These are phyloP conservation scores for Bombylius discolor DNA, from an alignment of 2,888 invertebrate species.

Conservation along the genomic window DNA sequence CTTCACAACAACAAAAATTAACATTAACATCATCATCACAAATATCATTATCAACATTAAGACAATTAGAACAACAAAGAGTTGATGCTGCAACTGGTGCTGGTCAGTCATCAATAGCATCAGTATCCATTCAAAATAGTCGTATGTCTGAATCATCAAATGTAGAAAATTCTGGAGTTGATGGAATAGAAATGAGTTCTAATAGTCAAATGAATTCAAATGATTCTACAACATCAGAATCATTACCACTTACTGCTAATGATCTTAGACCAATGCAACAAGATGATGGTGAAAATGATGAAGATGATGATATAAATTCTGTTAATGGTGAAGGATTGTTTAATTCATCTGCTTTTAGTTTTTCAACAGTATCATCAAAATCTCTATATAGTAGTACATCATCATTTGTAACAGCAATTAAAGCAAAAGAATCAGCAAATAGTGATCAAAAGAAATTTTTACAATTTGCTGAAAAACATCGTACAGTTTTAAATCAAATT, in stretches of 20 bases:
- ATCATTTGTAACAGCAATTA: neutral
- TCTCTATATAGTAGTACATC: neutral
- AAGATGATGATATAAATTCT: neutral
- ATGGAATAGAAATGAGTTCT: neutral
- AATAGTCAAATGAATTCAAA: neutral
- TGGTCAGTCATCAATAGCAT: neutral
- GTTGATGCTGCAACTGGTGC: neutral
- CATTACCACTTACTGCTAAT: neutral
- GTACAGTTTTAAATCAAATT: constrained; percentile 80
- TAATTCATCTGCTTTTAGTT: neutral
- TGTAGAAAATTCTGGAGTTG: neutral
- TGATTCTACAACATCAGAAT: neutral
- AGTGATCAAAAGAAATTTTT: constrained; percentile 53
- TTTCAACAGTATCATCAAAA: constrained; percentile 3
- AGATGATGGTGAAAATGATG: neutral
- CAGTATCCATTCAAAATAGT: neutral
- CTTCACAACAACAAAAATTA: constrained; percentile 41
- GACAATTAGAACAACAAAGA: neutral
- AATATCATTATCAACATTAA: constrained; percentile 2
- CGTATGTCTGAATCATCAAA: neutral
- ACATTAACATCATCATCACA: constrained; percentile 15
- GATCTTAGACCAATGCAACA: too few relatives aligned
- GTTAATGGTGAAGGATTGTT: constrained; percentile 3
- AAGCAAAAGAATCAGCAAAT: constrained; percentile 24
- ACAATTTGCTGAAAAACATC: constrained; percentile 75